Base-by-base conservation (phyloP, 2,888 invertebrate genomes). In the Phengaris arion region DNA sequence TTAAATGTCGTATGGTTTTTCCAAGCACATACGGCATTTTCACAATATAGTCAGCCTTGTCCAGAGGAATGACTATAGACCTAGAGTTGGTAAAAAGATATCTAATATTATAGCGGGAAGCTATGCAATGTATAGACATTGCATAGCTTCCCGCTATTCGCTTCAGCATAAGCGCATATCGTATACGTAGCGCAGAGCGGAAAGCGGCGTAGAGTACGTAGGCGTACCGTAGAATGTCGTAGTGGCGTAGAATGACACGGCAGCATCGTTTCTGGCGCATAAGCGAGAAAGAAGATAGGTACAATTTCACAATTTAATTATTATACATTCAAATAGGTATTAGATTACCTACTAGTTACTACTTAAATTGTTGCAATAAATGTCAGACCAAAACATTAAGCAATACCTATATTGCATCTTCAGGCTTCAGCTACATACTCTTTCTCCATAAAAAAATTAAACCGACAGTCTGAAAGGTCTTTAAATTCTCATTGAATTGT, bases 401-500 rank as follows among this genome's bases (percentile, higher is more conserved):
- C 5, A 54, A 54, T 12, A 54, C 13, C 13, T 54, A 54, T 3
- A 12, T 54, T 54, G 10, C 54, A 10, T 51, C 51, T 51, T 51
- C 7, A 51, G 0, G 7, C 54, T 54, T 54, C 9, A 10, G 13
- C n/a, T 15, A 6, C 48, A 48, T 8, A 48, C 52, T 8, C 52
- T 52, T 1, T 52, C 15, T 15, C 22, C 2, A 22, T 12, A 35
- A 5, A 64, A 22, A 64, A 64, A 64, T 35, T 5, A 35, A 12
- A 68, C 55, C 35, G 46, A 80, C 77, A 80, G 82, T 84, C 81
- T 84, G 81, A 83, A 85, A 82, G 83, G 82, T 80, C 83, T 81
- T 81, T 85, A 83, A 85, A 77, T 68, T 74, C 79, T 77, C 79
- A 80, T 79, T 80, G 80, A 82, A 81, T 81, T 81, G 82, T 81